Evolutionary conservation across 2,888 invertebrate species (phyloP).

Genomic region (Orthonevra nobilis): DNA sequence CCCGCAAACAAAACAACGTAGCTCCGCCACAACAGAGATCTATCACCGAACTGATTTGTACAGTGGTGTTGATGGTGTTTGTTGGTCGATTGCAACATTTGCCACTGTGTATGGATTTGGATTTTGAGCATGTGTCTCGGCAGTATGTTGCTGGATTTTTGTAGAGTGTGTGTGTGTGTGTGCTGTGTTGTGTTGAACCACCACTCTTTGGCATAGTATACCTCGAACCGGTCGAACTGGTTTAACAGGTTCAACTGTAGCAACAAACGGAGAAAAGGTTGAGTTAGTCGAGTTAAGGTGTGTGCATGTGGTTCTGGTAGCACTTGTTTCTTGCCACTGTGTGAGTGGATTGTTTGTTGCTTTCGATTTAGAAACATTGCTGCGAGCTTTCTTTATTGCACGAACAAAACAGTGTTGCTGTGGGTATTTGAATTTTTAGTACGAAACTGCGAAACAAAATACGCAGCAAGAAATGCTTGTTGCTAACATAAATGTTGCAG

Average conservation of each 20-base stretch:
- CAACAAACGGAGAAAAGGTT: not conserved
- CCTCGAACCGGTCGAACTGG: slow-evolving; percentile 59
- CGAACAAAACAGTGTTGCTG: slow-evolving; percentile 35
- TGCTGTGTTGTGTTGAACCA: not conserved
- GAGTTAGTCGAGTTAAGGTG: not conserved
- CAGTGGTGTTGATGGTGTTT: slow-evolving; percentile 60
- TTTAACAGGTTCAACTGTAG: slow-evolving; percentile 60
- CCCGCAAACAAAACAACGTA: slow-evolving; percentile 60
- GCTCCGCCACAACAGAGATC: slow-evolving; percentile 66
- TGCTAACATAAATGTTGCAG: too few relatives aligned
- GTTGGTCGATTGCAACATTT: slow-evolving; percentile 53
- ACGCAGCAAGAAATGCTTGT: too few relatives aligned
- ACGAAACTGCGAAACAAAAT: not conserved
- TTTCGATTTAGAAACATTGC: not conserved
- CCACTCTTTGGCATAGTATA: not conserved
- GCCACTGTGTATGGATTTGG: slow-evolving; percentile 21
- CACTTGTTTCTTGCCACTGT: too few relatives aligned
- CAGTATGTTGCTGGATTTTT: slow-evolving; percentile 38
- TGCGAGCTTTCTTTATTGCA: slow-evolving; percentile 24
- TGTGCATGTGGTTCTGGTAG: too few relatives aligned
- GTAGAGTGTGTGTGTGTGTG: slow-evolving; percentile 16
- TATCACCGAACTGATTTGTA: slow-evolving; percentile 63
- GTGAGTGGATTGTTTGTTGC: too few relatives aligned
- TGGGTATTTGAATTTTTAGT: not conserved
- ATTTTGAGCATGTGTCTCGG: slow-evolving; percentile 31